Conservation (phyloP, 2,113 vertebrate genomes). For the Lepidothrix coronata region DNA sequence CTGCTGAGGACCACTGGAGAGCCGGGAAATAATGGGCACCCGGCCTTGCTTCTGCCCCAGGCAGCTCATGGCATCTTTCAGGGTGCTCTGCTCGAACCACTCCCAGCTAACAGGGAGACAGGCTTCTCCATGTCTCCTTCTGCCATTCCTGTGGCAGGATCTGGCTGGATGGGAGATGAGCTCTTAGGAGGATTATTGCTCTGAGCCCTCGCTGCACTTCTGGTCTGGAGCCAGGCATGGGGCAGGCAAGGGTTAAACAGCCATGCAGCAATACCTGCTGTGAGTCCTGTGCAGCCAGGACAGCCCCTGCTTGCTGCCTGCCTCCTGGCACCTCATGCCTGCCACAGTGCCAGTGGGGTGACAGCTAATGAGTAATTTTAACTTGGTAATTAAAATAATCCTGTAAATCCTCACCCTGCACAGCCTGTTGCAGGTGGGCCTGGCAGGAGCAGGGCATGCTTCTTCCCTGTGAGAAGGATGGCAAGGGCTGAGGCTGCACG, state of each 20-base stretch:
- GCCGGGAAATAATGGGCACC: neutral
- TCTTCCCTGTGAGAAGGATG: neutral
- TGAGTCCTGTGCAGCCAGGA: neutral
- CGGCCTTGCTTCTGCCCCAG: neutral
- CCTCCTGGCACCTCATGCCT: neutral
- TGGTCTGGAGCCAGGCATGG: neutral
- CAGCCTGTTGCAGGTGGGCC: neutral
- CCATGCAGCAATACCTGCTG: neutral
- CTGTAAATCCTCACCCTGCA: neutral
- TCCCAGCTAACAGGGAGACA: neutral
- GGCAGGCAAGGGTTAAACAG: constrained; percentile 11
- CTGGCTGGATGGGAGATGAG: constrained; percentile 21
- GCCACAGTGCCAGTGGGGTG: neutral
- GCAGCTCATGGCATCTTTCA: neutral
- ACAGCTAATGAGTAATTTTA: constrained; percentile 8
- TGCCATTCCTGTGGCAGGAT: neutral
- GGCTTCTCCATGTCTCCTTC: neutral
- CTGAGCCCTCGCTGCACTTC: neutral
- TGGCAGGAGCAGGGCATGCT: neutral
- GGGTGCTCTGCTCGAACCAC: rapidly evolving
- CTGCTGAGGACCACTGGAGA: neutral
- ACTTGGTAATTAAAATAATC: constrained; percentile 47
- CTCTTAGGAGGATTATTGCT: constrained; percentile 54
- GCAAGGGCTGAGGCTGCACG: neutral
- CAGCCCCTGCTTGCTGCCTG: neutral